Base-by-base conservation (phyloP, 2,888 invertebrate genomes). In the Altica lythri region DNA sequence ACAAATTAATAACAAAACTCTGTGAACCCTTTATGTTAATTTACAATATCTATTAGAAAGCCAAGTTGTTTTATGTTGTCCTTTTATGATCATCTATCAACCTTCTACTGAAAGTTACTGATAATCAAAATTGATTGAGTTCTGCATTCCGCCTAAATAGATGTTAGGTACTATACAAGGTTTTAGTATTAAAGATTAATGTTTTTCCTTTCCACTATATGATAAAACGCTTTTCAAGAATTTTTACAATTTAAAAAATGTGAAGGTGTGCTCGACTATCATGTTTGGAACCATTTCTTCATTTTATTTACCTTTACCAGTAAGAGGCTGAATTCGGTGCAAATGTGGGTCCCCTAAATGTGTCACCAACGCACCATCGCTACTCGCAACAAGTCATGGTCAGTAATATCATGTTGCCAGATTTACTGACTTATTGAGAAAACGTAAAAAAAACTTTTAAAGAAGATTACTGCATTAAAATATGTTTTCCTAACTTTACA, bases 311-410 rank as follows among this genome's bases (percentile, higher is more conserved):
- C 13, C 34, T 43, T 22, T 8, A 12, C 17, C 44, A 27, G 34
- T 35, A 45, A 38, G 35, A 14, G 44, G 30, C 38, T 29, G 40
- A 38, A 40, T 9, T 30, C 45, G 25, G 18, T 25, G 46, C 47
- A 46, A 65, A 65, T 64, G 60, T 65, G 63, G 65, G 65, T 64
- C 62, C 57, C 54, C 53, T 60, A 65, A 64, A 63, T 63, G 63
- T 66, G 66, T 63, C 64, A 64, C 61, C 56, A 45, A 59, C 55
- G 60, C 58, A 51, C 32, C 55, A 47, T 40, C 52, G 49, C 35
- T 10, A 18, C 35, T 40, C 52, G 49, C 35, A 13, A 18, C 35
- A 19, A 42, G 44, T 25, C 44, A 22, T 49, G 57, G 55, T 60
- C 57, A 57, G 52, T 55, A 38, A 49, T 40, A 17, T 40, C 4